These are phyloP conservation scores for Oreochromis grahami DNA, from an alignment of 2,797 vertebrate genomes.

Conservation along the genomic window DNA sequence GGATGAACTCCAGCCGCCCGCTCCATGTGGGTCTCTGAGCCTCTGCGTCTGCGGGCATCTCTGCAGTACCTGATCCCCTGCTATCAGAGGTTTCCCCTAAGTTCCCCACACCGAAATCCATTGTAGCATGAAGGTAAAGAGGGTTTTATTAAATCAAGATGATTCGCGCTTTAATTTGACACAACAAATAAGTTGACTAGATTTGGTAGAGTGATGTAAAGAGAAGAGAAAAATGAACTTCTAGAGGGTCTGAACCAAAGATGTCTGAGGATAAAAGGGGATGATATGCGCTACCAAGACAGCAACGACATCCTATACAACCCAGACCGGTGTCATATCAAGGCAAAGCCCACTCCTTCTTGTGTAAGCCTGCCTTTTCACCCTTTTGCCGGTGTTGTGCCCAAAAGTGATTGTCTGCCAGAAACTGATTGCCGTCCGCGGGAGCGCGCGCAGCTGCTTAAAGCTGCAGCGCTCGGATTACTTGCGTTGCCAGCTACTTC, in stretches of 20 bases:
- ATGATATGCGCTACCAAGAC: background rate
- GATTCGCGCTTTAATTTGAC: background rate
- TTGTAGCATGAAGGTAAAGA: background rate
- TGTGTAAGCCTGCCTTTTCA: too few relatives aligned
- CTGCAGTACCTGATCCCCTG: background rate
- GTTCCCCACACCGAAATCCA: constrained; percentile 32
- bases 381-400: too few relatives aligned
- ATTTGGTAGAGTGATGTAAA: background rate
- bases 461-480: too few relatives aligned
- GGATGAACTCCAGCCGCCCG: constrained; percentile 72
- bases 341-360: too few relatives aligned
- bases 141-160: background rate
- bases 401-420: too few relatives aligned
- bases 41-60: background rate
- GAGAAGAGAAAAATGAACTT: background rate
- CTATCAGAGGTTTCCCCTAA: background rate
- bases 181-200: background rate
- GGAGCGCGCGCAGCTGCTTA: too few relatives aligned
- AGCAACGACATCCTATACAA: background rate
- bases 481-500: too few relatives aligned
- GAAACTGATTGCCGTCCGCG: too few relatives aligned
- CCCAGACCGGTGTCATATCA: too few relatives aligned
- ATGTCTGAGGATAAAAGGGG: background rate
- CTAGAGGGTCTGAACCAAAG: background rate
- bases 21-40: constrained; percentile 69